Base-by-base conservation (phyloP, 2,797 vertebrate species). In the Leptatherina wallacei region DNA sequence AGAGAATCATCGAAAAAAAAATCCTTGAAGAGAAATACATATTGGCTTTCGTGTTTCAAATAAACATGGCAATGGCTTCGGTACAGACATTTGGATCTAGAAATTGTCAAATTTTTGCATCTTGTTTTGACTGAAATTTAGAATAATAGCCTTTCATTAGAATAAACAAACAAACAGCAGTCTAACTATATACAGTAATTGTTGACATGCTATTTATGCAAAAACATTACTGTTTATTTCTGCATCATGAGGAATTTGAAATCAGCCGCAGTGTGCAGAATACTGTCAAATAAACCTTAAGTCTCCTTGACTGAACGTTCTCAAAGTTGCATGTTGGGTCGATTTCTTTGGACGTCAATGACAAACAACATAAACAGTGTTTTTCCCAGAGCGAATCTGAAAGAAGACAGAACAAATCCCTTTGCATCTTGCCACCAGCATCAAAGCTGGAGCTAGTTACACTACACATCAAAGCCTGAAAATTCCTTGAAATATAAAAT, bases 351-450 rank as follows among this genome's bases (percentile, higher is more conserved):
- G 76, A 84, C 72, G 72, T 70, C 71, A 82, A 80, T 72, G 77
- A 83, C 73, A 82, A 83, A 84, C 73, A 89, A 72, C 83, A 81
- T 81, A 70, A 80, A 78, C 70, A 76, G 71, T 65, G 64, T 66
- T 73, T 82, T 70, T 74, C 77, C 76, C 75, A 78, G 29, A 81
- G 84, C 76, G 81, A 73, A 85, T 88, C 84, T 84, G 79, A 85
- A 68, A 80, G 67, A 71, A 70, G 66, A 76, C 80, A 33, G 54
- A 86, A 77, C 73, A 79, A 88, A 88, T 82, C 73, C 76, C 68
- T 80, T 73, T 61, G 66, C 77, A 76, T 86, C 76, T 81, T 40
- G 60, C 80, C 70, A 78, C 58, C 7, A 13, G 82, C 78, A 85
- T 86, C 84, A 86, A 88, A 89, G 59, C 80, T 59, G 49, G 22